Evolutionary conservation across 2,888 invertebrate species (phyloP), one percentile per base, ranked within the genome.

Genomic region (Hypsopygia costalis): DNA sequence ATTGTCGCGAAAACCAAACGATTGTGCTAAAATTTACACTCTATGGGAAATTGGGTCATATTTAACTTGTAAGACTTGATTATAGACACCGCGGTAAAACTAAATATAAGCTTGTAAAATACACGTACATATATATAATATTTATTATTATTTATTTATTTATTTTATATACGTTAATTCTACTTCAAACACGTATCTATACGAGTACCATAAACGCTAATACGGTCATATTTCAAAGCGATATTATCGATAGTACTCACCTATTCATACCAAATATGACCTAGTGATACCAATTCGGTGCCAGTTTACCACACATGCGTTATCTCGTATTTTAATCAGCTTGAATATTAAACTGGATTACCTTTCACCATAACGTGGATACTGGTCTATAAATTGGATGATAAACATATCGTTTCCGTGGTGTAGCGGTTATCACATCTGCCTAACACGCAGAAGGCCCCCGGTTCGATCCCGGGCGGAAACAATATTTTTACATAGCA

Each of bases 401-500:
- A 9, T 30, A 10, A 30, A 2, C n/a, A 6, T n/a, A n/a, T n/a
- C n/a, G 68, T 68, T 68, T 70, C 67, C 65, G 69, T 67, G 68
- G 69, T 94, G 94, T 94, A 94, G 94, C 93, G 94, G 94, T 94
- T 94, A 94, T 94, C 94, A 94, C 94, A 94, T 94, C 94, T 94
- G 94, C 94, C 93, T 94, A 93, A 94, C 94, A 94, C 94, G 94
- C 94, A 93, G 94, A 94, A 94, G 94, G 94, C 92, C 94, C 93
- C 94, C 93, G 93, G 94, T 94, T 94, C 94, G 93, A 94, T 93
- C 93, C 94, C 93, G 93, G 93, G 93, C 93, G 93, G 91, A 93
- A 94, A 93, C 93, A 93, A n/a, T 67, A 61, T 46, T 37, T 63
- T 62, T 81, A 2, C 1, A n/a, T 21, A 21, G 6, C 6, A 21